Evolutionary conservation across 2,113 vertebrate species (phyloP).

Genomic region (Myotis brandtii): DNA sequence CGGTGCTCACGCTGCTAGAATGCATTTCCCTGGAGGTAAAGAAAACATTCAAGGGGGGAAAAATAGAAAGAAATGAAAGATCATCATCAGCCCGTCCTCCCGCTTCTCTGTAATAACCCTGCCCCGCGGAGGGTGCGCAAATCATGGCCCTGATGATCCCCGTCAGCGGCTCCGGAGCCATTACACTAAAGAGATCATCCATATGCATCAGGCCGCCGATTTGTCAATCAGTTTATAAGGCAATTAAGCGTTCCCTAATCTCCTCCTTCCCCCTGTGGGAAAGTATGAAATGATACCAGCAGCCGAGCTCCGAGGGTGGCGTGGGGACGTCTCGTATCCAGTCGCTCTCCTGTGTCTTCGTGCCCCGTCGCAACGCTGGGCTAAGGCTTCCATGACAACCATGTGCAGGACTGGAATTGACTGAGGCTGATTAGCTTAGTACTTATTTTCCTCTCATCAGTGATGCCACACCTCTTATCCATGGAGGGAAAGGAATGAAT

Average conservation of each 20-base stretch:
- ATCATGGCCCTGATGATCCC: conserved; percentile 82
- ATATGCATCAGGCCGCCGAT: conserved; percentile 83
- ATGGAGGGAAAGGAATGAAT: conserved; percentile 84
- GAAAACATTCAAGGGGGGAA: conserved; percentile 83
- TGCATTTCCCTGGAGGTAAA: conserved; percentile 85
- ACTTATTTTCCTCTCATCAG: conserved; percentile 80
- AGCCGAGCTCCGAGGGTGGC: conserved; percentile 3
- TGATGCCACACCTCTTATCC: conserved; percentile 82
- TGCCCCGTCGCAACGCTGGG: background rate
- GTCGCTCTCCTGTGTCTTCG: conserved; percentile 17
- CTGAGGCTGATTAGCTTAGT: conserved; percentile 77
- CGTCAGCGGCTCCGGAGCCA: conserved; percentile 77
- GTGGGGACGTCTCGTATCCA: background rate
- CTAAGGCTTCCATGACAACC: conserved; percentile 62
- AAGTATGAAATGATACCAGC: conserved; percentile 28
- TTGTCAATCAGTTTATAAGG: conserved; percentile 80
- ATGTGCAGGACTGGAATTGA: conserved; percentile 71
- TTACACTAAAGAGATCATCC: conserved; percentile 83
- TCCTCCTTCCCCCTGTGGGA: conserved; percentile 37
- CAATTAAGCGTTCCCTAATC: conserved; percentile 80
- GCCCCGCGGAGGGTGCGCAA: conserved; percentile 69
- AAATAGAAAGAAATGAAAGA: conserved; percentile 74
- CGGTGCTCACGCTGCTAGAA: conserved; percentile 86
- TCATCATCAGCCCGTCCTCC: conserved; percentile 84
- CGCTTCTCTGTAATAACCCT: conserved; percentile 75